A percentile compares a stretch with the other conserved stretches of the same genome.
Evolutionary conservation across 2,113 vertebrate genomes (phyloP).

Genomic region (Phalacrocorax brasilianus): DNA sequence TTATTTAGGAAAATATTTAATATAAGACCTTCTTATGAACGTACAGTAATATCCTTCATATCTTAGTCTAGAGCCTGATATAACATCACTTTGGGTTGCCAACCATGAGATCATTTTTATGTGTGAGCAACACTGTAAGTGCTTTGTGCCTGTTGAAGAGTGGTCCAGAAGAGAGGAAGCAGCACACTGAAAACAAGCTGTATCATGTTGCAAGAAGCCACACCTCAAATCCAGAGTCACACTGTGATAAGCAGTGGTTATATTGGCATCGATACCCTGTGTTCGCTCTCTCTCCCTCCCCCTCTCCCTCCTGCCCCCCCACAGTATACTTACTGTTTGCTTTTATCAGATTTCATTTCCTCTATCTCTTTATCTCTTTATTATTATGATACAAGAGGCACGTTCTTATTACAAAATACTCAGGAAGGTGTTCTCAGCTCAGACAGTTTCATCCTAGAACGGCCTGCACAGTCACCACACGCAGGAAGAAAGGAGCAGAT

Average conservation of each 20-base stretch:
- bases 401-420: background rate
- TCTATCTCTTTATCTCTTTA: background rate
- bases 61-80: background rate
- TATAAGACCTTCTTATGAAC: background rate
- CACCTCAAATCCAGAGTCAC: background rate
- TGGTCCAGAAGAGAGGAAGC: background rate
- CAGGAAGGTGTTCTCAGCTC: background rate
- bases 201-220: background rate
- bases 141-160: background rate
- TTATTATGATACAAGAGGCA: background rate
- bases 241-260: background rate
- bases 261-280: accelerated
- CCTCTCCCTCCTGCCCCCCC: background rate
- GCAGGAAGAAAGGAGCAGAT: background rate
- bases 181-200: background rate
- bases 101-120: background rate
- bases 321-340: background rate
- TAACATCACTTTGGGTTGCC: background rate
- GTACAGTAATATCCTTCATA: background rate
- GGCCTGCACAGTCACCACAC: background rate
- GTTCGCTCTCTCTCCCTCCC: background rate
- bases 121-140: accelerated
- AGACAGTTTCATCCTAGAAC: background rate
- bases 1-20: background rate
- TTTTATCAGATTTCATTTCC: background rate